Base-by-base conservation (phyloP, 2,888 invertebrate species). In the Eugnorisma glareosa region DNA sequence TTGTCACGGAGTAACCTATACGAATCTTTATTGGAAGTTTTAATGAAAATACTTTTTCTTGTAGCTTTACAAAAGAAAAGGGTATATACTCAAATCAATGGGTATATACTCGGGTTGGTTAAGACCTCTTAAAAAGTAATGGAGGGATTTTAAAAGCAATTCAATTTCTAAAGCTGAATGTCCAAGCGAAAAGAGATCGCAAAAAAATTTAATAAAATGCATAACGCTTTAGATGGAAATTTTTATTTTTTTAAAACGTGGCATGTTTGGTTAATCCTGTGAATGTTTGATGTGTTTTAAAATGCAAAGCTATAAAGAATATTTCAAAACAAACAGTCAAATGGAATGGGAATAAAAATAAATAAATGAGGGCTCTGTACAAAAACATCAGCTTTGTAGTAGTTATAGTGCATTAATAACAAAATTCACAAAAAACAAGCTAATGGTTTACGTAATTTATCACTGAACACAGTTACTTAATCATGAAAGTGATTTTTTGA, bases 31-130 rank as follows among this genome's bases (percentile, higher is more conserved):
- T 86, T 76, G 81, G 59, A 68, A 81, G 51, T 73, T 73, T 73
- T 84, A 84, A 86, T 86, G 75, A 84, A 86, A 85, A 84, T 75
- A 81, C 81, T 85, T 86, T 80, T 74, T n/a, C n/a, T 67, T 67
- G 45, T 37, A 70, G 37, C 31, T 72, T 82, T 79, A 74, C 66
- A 83, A 78, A 70, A 57, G 64, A 31, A 64, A 45, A 15, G 18
- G 48, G 69, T 57, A 40, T 35, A 35, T 35, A 35, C 4, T 35
- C 35, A 37, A 37, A 82, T 18, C 35, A 66, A 64, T 72, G 21
- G 21, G 15, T 59, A 35, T 3, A 45, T 57, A 67, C 61, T 48
- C 35, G 43, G 48, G 7, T 83, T 57, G 48, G 72, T 67, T 61
- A 54, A 13, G 45, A 81, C 54, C 54, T 70, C 48, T 67, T 83